Evolutionary conservation across 2,113 vertebrate species (phyloP), one percentile per base, ranked within the genome.

Genomic region (Chloroceryle aenea): DNA sequence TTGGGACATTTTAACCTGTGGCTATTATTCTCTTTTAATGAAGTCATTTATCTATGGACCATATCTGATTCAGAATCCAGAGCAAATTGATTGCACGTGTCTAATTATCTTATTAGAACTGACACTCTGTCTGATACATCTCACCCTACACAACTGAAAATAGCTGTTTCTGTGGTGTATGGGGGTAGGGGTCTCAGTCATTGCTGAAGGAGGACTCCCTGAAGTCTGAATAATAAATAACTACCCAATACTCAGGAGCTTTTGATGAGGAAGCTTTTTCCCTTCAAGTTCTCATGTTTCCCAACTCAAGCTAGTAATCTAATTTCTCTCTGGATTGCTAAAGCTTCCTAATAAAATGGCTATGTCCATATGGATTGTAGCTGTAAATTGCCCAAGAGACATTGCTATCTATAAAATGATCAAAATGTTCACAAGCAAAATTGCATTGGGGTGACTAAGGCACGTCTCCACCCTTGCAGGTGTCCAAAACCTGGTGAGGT

Each of bases 1-100:
- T 23, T 93, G 56, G 47, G 68, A 30, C 52, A 86, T 77, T 61
- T 66, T 81, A 84, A 95, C 77, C 77, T 71, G 47, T 88, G 43
- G 42, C 63, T 89, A 85, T 92, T 86, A 92, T 66, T 90, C 64
- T 91, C 22, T 89, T 93, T 89, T 96, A 94, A 95, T 89, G 77
- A 93, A 94, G 62, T 40, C 40, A 68, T 91, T 95, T 92, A 62
- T 95, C 50, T 86, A 3, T 30, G 47, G 90, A 61, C 64, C 81
- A 18, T 52, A 87, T 92, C 83, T 95, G 69, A 90, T 92, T 84
- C 76, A 84, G 52, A 75, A 86, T 84, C 86, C 83, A 90, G 48
- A 78, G 76, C 71, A 93, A 95, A 95, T 50, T 77, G 66, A 84
- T 95, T 93, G 66, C 48, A 88, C 1, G 0, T 8, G 0, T 84